phyloP scores from a whole-genome alignment of 2,888 invertebrate species.

The Rhagophthalmus giganteus region DNA sequence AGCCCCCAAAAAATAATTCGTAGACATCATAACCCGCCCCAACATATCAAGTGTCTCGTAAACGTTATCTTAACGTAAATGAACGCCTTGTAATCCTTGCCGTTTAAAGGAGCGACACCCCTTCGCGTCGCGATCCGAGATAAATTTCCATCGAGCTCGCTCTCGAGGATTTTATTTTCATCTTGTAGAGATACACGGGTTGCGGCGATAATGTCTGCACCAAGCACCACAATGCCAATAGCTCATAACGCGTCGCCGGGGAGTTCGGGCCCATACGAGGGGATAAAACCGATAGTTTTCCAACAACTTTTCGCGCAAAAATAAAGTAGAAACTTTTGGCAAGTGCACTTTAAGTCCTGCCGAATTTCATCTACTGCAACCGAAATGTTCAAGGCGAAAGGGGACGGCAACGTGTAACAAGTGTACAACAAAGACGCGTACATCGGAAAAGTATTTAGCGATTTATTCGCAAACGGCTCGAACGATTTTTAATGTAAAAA shows the following conservation, averaged over 20 bases:
- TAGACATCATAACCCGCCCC: constrained; percentile 7
- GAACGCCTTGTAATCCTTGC: constrained; percentile 12
- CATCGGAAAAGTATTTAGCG: too few species aligned
- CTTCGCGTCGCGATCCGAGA: constrained; percentile 3
- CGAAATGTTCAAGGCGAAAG: too few species aligned
- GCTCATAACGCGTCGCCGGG: constrained; percentile 21
- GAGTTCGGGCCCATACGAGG: constrained; percentile 15
- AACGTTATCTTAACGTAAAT: constrained; percentile 16
- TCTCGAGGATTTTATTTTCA: constrained; percentile 1
- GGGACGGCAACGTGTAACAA: too few species aligned
- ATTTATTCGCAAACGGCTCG: too few species aligned
- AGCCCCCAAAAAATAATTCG: constrained; percentile 5
- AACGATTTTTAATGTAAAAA: too few species aligned
- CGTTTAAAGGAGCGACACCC: constrained; percentile 1
- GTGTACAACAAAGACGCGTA: too few species aligned
- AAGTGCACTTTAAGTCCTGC: constrained; percentile 11
- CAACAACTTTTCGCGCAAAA: constrained; percentile 15
- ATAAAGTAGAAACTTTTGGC: constrained; percentile 15
- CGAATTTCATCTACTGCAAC: constrained; percentile 3
- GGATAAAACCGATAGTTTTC: constrained; percentile 20
- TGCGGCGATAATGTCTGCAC: constrained; percentile 17
- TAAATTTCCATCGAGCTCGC: constrained; percentile 5
- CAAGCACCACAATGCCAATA: constrained; percentile 18
- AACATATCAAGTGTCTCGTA: constrained; percentile 15
- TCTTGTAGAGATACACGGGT: constrained; percentile 1